phyloP scores from a whole-genome alignment of 2,113 vertebrate species.

The Callaeas wilsoni region DNA sequence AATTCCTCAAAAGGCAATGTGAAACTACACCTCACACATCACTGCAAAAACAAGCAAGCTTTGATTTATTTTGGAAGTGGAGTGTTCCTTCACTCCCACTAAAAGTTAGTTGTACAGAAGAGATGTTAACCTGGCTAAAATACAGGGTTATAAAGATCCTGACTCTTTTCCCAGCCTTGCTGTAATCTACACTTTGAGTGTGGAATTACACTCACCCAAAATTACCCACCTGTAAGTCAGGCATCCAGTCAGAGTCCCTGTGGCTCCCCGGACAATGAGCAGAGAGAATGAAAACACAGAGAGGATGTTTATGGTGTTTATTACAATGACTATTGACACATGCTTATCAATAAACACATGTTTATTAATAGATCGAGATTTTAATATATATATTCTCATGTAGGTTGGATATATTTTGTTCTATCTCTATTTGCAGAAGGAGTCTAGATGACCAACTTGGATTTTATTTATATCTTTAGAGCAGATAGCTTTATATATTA shows the following conservation, averaged over 20 bases:
- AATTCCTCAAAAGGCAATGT: neutral
- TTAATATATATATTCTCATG: neutral
- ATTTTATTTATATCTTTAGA: neutral
- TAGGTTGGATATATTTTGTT: neutral
- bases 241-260: neutral
- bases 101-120: neutral
- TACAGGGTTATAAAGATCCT: neutral
- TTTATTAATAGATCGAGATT: neutral
- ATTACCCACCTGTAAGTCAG: neutral
- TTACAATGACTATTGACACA: neutral
- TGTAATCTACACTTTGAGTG: neutral
- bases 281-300: neutral
- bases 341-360: accelerated
- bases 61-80: neutral
- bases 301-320: neutral
- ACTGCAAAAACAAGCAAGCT: neutral
- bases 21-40: neutral
- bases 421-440: neutral
- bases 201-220: neutral
- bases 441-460: neutral
- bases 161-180: neutral
- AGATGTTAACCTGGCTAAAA: neutral
- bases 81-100: neutral
- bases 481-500: neutral
- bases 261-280: neutral